These are phyloP conservation scores for Melopsittacus undulatus DNA, from an alignment of 2,797 vertebrate species.

Conservation along the genomic window DNA sequence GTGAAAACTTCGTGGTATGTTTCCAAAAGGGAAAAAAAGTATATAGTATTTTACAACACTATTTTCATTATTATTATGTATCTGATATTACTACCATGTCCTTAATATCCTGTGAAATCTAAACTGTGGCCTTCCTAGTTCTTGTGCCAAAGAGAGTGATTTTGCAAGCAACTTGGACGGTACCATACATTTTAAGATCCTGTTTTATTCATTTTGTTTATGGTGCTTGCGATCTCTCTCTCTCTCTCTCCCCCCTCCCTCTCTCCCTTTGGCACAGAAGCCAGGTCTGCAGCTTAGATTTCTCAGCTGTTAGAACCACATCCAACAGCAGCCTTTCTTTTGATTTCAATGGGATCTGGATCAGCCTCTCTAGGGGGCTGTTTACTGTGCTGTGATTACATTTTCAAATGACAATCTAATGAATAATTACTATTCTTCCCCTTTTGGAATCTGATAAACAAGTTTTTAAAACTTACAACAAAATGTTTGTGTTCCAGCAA, in stretches of 20 bases:
- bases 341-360: constrained; percentile 53
- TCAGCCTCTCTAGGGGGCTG: constrained; percentile 23
- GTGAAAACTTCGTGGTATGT: constrained; percentile 56
- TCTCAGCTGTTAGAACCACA: constrained; percentile 57
- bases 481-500: constrained; percentile 33
- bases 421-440: constrained; percentile 34
- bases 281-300: constrained; percentile 63
- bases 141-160: constrained; percentile 44
- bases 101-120: constrained; percentile 72
- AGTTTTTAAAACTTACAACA: constrained; percentile 19
- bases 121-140: constrained; percentile 37
- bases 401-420: constrained; percentile 46
- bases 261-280: constrained; percentile 42
- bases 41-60: constrained; percentile 35
- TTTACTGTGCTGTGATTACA: constrained; percentile 47
- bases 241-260: not conserved
- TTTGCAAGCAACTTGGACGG: constrained; percentile 62
- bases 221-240: constrained; percentile 47
- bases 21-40: constrained; percentile 36
- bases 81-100: constrained; percentile 57
- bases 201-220: constrained; percentile 67
- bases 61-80: constrained; percentile 57
- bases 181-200: constrained; percentile 42
- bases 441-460: constrained; percentile 40
- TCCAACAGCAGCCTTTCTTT: constrained; percentile 59